A percentile compares a stretch with the other conserved stretches of the same genome.
Conservation (phyloP, 2,888 invertebrate genomes). For the Himalopsyche tibetana region DNA sequence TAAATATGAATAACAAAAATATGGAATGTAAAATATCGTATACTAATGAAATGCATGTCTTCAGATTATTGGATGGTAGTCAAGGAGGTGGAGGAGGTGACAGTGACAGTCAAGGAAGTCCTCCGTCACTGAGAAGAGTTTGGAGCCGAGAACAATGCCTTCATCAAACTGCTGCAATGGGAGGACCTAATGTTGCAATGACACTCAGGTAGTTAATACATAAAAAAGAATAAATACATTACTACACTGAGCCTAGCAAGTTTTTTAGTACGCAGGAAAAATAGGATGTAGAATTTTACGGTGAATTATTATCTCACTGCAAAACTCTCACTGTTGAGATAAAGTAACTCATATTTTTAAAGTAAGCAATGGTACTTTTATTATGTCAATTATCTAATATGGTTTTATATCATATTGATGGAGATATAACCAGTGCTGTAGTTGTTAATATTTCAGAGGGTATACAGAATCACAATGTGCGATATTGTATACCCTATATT, state of each 20-base stretch:
- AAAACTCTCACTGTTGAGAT: background rate
- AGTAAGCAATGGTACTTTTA: no score
- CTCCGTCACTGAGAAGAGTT: slow-evolving; percentile 75
- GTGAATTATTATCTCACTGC: background rate
- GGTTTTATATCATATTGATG: no score
- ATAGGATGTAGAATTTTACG: background rate
- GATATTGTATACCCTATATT: no score
- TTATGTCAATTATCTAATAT: no score
- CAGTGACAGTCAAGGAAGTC: slow-evolving; percentile 66
- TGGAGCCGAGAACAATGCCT: slow-evolving; percentile 87
- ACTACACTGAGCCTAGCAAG: no score
- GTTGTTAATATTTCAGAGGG: no score
- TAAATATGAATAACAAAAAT: no score
- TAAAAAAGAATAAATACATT: background rate
- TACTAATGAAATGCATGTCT: background rate
- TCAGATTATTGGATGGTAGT: slow-evolving; percentile 52
- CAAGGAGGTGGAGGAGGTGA: slow-evolving; percentile 65
- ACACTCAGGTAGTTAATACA: slow-evolving; percentile 69
- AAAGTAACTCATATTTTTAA: no score
- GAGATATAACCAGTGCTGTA: no score
- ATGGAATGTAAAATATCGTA: no score
- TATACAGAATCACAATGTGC: no score
- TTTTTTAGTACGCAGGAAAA: background rate
- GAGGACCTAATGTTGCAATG: slow-evolving; percentile 78
- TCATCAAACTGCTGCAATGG: slow-evolving; percentile 84